Conservation (phyloP, 2,113 vertebrate species). For the Sarotherodon lohbergeri region DNA sequence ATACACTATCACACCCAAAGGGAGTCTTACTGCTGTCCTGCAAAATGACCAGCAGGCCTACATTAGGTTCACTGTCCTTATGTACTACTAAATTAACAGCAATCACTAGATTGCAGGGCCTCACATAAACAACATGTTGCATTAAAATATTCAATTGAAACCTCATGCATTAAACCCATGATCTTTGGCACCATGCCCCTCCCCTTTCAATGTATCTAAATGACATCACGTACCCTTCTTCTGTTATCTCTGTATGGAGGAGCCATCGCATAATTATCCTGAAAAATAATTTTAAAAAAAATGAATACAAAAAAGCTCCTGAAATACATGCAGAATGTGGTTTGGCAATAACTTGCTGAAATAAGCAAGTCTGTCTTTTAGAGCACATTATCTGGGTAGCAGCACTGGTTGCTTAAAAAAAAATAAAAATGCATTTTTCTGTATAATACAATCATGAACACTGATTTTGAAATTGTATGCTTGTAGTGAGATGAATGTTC, state of each 20-base stretch:
- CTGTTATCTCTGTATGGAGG: background rate
- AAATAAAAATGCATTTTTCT: no score
- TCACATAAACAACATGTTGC: background rate
- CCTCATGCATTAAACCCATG: background rate
- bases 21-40: no score
- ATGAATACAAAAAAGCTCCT: no score
- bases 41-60: background rate
- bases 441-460: no score
- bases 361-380: background rate
- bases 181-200: background rate
- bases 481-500: no score
- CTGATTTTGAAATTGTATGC: no score
- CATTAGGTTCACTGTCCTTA: background rate
- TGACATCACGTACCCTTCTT: background rate
- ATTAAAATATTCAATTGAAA: background rate
- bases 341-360: background rate
- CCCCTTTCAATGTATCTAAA: background rate
- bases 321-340: background rate
- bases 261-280: background rate
- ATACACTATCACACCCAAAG: background rate
- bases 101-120: background rate
- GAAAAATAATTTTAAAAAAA: no score
- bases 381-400: no score
- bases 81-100: background rate
- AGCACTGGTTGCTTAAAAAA: no score